These are phyloP conservation scores for Schizopygopsis malacanthus DNA, from an alignment of 2,797 vertebrate genomes.

Conservation along the genomic window DNA sequence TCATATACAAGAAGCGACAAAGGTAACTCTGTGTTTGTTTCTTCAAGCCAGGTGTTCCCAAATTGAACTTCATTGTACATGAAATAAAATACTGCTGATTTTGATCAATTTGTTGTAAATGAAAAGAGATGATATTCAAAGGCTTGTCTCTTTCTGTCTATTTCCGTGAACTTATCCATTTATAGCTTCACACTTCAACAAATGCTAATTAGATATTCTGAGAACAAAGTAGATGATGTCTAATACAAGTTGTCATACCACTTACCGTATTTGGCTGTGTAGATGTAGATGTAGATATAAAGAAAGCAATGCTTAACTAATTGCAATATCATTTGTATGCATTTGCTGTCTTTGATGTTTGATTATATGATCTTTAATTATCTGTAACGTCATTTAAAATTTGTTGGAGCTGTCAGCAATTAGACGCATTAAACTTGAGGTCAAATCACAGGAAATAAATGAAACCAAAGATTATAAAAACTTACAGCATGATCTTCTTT, in stretches of 20 bases:
- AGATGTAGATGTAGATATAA: background rate
- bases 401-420: background rate
- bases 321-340: background rate
- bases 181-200: background rate
- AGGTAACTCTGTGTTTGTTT: background rate
- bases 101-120: too few relatives aligned
- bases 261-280: background rate
- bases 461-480: background rate
- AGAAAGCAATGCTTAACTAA: background rate
- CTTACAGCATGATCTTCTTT: background rate
- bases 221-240: background rate
- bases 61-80: background rate
- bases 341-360: background rate
- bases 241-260: background rate
- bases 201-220: background rate
- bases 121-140: too few relatives aligned
- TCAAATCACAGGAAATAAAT: background rate
- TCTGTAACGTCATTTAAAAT: background rate
- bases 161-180: background rate
- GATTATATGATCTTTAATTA: background rate
- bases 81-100: too few relatives aligned
- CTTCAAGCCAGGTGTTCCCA: background rate
- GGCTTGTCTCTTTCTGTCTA: background rate
- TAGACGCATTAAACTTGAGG: background rate
- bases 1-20: conserved; percentile 29